These are phyloP conservation scores for Drosophila stalkeri DNA, from an alignment of 2,888 invertebrate genomes.

Conservation along the genomic window DNA sequence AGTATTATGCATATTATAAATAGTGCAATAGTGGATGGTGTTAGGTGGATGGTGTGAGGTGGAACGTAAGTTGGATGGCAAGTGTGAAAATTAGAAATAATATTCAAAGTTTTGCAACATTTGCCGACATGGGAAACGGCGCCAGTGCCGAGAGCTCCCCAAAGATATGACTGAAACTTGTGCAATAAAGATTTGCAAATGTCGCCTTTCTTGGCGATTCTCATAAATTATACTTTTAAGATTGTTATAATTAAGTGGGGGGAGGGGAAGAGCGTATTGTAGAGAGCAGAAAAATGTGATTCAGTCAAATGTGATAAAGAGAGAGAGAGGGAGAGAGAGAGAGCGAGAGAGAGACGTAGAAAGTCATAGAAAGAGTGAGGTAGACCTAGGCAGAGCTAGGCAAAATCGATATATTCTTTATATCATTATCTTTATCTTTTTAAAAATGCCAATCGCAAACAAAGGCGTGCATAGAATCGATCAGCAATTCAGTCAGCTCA, in stretches of 20 bases:
- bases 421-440: too few species aligned
- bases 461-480: too few species aligned
- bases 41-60: too few species aligned
- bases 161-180: neutral
- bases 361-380: neutral
- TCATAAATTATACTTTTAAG: neutral
- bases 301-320: neutral
- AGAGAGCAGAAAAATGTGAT: neutral
- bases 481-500: too few species aligned
- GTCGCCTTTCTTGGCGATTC: constrained; percentile 10
- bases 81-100: constrained; percentile 45
- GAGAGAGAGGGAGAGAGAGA: too few species aligned
- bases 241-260: too few species aligned
- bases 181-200: constrained; percentile 6
- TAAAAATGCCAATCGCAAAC: too few species aligned
- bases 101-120: constrained; percentile 28
- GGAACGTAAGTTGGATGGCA: constrained; percentile 3
- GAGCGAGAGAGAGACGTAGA: neutral
- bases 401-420: too few species aligned
- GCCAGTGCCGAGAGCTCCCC: constrained; percentile 6
- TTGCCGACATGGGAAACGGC: neutral
- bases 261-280: neutral
- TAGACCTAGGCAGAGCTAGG: neutral
- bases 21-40: neutral
- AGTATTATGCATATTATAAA: constrained; percentile 8